Conservation (phyloP, 2,113 vertebrate species). For the Alouatta palliata region DNA sequence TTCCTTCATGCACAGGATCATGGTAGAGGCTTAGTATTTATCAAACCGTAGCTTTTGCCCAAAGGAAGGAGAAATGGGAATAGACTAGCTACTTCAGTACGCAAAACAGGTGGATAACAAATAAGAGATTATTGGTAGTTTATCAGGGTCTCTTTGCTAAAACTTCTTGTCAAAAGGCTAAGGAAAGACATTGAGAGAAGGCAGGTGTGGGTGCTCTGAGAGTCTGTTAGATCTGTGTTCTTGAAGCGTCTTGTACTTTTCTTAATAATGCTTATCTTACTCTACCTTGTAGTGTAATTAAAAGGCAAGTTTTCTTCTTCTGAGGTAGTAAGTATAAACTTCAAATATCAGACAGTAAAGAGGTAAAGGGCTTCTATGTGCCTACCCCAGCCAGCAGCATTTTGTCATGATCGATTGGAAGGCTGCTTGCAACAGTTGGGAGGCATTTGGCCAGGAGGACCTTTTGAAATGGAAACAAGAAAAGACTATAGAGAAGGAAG, state of each 20-base stretch:
- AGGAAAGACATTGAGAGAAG: neutral
- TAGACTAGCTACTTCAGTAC: neutral
- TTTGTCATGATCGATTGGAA: neutral
- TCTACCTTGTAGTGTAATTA: neutral
- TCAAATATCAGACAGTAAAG: neutral
- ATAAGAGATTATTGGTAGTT: neutral
- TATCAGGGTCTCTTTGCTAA: neutral
- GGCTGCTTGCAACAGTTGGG: constrained; percentile 23
- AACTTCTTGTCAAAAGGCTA: neutral
- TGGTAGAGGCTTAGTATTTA: neutral
- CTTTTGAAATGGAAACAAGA: constrained; percentile 7
- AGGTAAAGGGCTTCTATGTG: neutral
- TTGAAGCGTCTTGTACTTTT: neutral
- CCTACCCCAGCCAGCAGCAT: neutral
- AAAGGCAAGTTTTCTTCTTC: neutral
- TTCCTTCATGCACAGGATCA: neutral
- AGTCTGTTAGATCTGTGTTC: neutral
- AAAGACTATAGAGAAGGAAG: neutral
- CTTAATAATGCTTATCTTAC: neutral
- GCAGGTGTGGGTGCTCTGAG: too few relatives aligned
- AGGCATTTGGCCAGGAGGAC: neutral
- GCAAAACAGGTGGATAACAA: neutral
- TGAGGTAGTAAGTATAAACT: neutral
- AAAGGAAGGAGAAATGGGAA: neutral
- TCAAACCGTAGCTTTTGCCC: neutral